These are phyloP conservation scores for Drosophila obscura DNA, from an alignment of 1,140 invertebrate genomes.

Conservation along the genomic window DNA sequence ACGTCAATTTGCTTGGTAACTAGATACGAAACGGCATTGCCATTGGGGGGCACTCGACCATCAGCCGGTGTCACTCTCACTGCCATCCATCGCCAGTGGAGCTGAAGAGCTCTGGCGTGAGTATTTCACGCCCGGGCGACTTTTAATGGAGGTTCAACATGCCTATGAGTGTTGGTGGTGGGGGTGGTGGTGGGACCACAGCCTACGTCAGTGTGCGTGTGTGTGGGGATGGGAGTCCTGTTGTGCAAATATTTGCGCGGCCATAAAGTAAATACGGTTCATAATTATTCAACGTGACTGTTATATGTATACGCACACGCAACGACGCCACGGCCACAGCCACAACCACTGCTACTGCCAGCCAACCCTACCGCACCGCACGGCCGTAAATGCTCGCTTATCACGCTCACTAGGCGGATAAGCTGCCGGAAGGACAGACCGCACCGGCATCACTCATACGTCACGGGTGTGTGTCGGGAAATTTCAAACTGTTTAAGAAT, in stretches of 20 bases:
- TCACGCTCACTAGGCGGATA: conserved; percentile 19
- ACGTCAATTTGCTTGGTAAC: conserved; percentile 76
- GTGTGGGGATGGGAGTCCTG: conserved; percentile 41
- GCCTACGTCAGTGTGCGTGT: conserved; percentile 49
- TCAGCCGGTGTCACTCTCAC: neutral
- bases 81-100: conserved; percentile 14
- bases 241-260: conserved; percentile 68
- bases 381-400: conserved; percentile 37
- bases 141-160: conserved; percentile 47
- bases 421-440: neutral
- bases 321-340: conserved; percentile 11
- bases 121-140: conserved; percentile 30
- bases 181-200: neutral
- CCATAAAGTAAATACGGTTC: conserved; percentile 66
- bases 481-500: conserved; percentile 5
- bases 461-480: neutral
- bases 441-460: conserved; percentile 39
- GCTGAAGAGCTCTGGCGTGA: conserved; percentile 3
- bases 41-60: conserved; percentile 1
- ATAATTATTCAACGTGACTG: conserved; percentile 70
- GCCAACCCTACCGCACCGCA: conserved; percentile 7
- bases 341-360: conserved; percentile 2
- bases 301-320: conserved; percentile 61
- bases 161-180: neutral
- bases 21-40: conserved; percentile 30